A percentile compares a stretch with the other conserved stretches of the same genome.
Evolutionary conservation across 1,140 invertebrate genomes (phyloP).

Genomic region (Acromyrmex heyeri): DNA sequence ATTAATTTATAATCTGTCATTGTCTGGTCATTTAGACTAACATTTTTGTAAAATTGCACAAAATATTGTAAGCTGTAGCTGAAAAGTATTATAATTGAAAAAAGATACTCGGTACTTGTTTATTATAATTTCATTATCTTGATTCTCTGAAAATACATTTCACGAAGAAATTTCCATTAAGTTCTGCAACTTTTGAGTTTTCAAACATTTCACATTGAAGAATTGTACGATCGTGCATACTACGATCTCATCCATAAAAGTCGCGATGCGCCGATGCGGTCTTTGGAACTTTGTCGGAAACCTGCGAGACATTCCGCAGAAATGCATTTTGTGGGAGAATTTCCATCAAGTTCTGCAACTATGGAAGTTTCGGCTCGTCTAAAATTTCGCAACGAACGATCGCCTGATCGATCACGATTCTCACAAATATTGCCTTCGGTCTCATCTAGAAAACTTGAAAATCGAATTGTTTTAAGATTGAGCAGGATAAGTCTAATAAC

Average conservation of each 20-base stretch:
- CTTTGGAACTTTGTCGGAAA: conserved; percentile 26
- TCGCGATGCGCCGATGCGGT: conserved; percentile 17
- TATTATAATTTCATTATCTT: background rate
- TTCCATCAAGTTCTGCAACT: conserved; percentile 9
- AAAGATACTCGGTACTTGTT: background rate
- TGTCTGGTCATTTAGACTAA: background rate
- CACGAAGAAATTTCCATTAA: conserved; percentile 3
- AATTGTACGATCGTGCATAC: conserved; percentile 34
- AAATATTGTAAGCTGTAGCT: background rate
- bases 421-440: background rate
- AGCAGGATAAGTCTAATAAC: background rate
- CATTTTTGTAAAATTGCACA: background rate
- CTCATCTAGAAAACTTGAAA: background rate
- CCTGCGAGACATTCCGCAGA: background rate
- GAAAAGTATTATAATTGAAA: too few relatives aligned
- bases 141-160: background rate
- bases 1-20: background rate
- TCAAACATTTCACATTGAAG: conserved; percentile 28
- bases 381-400: conserved; percentile 10
- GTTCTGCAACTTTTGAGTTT: background rate
- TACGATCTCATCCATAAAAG: conserved; percentile 56
- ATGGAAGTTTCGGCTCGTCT: conserved; percentile 14
- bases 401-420: conserved; percentile 1
- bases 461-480: background rate
- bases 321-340: conserved; percentile 25